Evolutionary conservation across 2,113 vertebrate species (phyloP).

Genomic region (Hyaena hyaena): DNA sequence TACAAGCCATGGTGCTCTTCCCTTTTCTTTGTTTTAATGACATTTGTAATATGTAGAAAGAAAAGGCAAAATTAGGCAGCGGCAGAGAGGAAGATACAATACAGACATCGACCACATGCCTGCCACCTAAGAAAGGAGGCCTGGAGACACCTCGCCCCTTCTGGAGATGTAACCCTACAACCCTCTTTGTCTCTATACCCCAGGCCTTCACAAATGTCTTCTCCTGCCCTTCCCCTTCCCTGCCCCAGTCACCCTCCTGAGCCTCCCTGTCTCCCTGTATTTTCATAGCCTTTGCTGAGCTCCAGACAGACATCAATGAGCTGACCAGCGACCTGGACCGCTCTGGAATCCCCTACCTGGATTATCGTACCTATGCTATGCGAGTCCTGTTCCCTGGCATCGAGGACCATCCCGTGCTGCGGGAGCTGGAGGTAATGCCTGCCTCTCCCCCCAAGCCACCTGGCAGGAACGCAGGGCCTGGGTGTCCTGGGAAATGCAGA

Average conservation of each 20-base stretch:
- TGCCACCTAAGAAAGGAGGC: neutral
- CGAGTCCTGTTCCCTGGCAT: conserved; percentile 98
- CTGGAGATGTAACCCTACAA: neutral
- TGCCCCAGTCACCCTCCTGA: neutral
- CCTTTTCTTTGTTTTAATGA: neutral
- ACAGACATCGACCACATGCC: neutral
- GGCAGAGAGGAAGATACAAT: neutral
- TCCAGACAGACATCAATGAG: conserved; percentile 99
- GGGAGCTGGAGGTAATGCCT: conserved; percentile 94
- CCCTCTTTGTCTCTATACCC: neutral
- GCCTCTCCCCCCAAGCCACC: neutral
- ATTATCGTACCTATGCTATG: conserved; percentile 98
- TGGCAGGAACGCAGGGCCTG: fast-evolving
- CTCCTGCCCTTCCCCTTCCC: neutral
- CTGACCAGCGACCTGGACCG: conserved; percentile 98
- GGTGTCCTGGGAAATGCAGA: no score
- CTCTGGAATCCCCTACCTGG: conserved; percentile 96
- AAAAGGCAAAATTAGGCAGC: neutral
- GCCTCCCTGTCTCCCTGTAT: neutral
- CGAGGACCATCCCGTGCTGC: conserved; percentile 97
- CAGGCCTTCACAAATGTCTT: neutral
- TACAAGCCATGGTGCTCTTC: neutral
- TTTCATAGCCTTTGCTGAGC: conserved; percentile 94
- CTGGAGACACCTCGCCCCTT: neutral
- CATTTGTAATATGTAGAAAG: neutral